phyloP scores from a whole-genome alignment of 23 tunicate species.

The Diplosoma virens region DNA sequence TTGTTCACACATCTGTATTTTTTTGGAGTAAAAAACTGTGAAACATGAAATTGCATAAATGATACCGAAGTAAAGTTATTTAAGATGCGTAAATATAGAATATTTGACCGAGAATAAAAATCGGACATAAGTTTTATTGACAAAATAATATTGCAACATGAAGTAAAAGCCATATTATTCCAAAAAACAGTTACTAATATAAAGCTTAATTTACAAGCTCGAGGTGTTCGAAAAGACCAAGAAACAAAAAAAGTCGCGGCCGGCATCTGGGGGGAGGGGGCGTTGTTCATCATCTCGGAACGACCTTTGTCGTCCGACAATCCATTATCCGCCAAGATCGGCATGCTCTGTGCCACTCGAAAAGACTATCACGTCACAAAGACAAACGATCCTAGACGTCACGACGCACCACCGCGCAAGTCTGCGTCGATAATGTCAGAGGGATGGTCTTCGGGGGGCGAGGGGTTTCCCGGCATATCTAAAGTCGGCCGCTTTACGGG shows the following conservation, averaged over 20 bases:
- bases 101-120: no score
- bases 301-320: no score
- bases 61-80: no score
- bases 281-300: no score
- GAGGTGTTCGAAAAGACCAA: background rate
- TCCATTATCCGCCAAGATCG: no score
- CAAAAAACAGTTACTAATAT: background rate
- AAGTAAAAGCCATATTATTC: background rate
- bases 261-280: no score
- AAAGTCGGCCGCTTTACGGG: conserved; percentile 45
- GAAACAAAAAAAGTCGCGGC: background rate
- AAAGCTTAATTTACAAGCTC: background rate
- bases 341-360: background rate
- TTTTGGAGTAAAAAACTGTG: no score
- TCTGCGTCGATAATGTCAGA: conserved; percentile 9
- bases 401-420: conserved; percentile 38
- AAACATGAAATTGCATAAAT: no score
- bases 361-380: background rate
- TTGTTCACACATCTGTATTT: no score
- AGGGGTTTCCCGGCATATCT: conserved; percentile 47
- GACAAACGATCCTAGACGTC: conserved; percentile 19
- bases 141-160: conserved; percentile 25
- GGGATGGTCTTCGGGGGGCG: conserved; percentile 33
- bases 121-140: conserved; percentile 27
- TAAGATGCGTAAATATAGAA: no score